These are phyloP conservation scores for Nomada fucata DNA, from an alignment of 2,888 invertebrate species.

Conservation along the genomic window DNA sequence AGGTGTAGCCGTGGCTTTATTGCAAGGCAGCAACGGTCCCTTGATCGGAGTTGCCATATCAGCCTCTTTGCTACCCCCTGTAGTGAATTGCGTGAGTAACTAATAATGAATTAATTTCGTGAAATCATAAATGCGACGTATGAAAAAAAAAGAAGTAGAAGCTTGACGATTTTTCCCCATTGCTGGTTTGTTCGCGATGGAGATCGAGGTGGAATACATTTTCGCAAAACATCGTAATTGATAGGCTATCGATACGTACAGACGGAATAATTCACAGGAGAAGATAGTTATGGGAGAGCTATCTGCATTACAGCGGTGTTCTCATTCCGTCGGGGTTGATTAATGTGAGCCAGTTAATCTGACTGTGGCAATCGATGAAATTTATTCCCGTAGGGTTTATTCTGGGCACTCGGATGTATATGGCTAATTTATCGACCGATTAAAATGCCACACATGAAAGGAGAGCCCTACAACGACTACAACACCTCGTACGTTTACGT, in stretches of 20 bases:
- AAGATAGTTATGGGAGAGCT: slow-evolving; percentile 9
- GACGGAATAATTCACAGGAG: slow-evolving; percentile 10
- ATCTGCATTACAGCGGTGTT: background rate
- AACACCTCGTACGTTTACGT: slow-evolving; percentile 88
- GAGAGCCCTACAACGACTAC: slow-evolving; percentile 86
- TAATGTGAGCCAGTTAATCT: slow-evolving; percentile 14
- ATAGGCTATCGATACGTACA: slow-evolving; percentile 6
- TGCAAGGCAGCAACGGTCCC: slow-evolving; percentile 93
- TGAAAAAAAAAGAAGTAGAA: background rate
- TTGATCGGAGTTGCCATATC: slow-evolving; percentile 96
- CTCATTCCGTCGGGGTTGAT: slow-evolving; percentile 11
- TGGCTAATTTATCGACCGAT: slow-evolving; percentile 89
- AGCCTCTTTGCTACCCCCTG: slow-evolving; percentile 93
- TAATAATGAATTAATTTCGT: background rate
- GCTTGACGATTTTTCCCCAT: background rate
- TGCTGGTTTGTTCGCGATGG: background rate
- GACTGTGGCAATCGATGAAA: slow-evolving; percentile 16
- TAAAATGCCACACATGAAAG: slow-evolving; percentile 89
- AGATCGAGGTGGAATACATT: background rate
- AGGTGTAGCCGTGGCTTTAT: slow-evolving; percentile 93
- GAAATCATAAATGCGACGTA: background rate
- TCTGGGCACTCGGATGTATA: slow-evolving; percentile 90
- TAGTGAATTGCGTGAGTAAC: slow-evolving; percentile 92
- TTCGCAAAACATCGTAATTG: slow-evolving; percentile 13
- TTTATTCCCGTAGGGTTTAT: slow-evolving; percentile 86